phyloP scores from a whole-genome alignment of 2,113 vertebrate species.

The cattle (Bos taurus) region ARS-UCD2.0 NC_037328.1:52452001-52452500 shows the following conservation, averaged over 20 bases:
- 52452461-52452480: background rate
- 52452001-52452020: background rate
- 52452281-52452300: background rate
- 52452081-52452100: conserved; percentile 4
- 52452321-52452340: background rate
- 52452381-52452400: background rate
- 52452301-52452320: accelerated
- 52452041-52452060: conserved; percentile 19
- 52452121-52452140: background rate
- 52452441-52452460: background rate
- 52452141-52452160: background rate
- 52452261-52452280: background rate
- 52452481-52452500: background rate
- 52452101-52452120: background rate
- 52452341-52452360: background rate
- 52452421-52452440: background rate
- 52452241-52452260: background rate
- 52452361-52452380: background rate
- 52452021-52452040: background rate
- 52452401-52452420: background rate
- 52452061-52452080: background rate
- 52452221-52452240: background rate
- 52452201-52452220: background rate
- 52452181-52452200: background rate
- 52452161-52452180: background rate